Conservation (phyloP, 2,888 invertebrate species). For the Acrocyrtus sp. region DNA sequence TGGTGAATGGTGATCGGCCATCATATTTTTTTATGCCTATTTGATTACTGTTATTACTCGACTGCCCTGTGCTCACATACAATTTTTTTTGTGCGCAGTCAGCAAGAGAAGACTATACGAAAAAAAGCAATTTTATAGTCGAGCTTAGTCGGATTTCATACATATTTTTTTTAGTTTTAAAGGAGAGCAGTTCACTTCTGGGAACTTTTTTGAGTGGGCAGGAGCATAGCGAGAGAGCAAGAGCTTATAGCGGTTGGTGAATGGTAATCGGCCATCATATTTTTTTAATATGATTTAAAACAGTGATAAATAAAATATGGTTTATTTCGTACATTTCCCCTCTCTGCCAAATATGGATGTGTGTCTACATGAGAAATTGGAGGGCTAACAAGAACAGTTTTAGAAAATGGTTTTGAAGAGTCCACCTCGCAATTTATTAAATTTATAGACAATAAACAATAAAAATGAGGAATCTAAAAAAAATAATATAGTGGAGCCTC, state of each 20-base stretch:
- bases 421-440: not conserved
- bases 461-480: not conserved
- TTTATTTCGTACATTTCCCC: constrained; percentile 6
- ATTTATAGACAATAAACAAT: not conserved
- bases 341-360: constrained; percentile 38
- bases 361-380: constrained; percentile 4
- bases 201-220: constrained; percentile 13
- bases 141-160: too few relatives aligned
- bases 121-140: too few relatives aligned
- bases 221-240: not conserved
- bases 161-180: too few relatives aligned
- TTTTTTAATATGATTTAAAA: constrained; percentile 36
- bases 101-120: too few relatives aligned
- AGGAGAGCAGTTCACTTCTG: constrained; percentile 5
- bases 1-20: constrained; percentile 1
- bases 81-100: too few relatives aligned
- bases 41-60: not conserved
- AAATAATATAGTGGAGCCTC: not conserved
- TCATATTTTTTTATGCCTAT: constrained; percentile 7
- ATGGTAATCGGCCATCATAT: constrained; percentile 4
- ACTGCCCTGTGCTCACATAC: not conserved
- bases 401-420: not conserved
- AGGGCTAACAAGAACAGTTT: constrained; percentile 33
- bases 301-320: constrained; percentile 45
- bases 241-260: not conserved